Base-by-base conservation (phyloP, 2,888 invertebrate genomes). In the Tryphoninae sp. region DNA sequence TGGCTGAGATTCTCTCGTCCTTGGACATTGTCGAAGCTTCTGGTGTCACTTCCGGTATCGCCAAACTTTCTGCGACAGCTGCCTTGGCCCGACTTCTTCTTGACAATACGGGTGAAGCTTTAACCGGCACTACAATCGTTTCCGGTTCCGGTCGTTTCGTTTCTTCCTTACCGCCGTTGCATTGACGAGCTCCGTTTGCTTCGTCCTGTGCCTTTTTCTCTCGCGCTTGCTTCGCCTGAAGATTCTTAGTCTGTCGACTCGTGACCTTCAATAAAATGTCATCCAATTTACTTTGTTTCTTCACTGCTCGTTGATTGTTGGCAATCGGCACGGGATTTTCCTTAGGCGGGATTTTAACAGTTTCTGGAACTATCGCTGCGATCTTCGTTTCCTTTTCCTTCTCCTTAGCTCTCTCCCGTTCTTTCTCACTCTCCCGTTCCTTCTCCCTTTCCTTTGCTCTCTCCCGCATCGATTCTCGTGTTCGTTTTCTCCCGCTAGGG, bases 251-350 rank as follows among this genome's bases (percentile, higher is more conserved):
- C 71, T 91, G 91, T 7, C 89, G 86, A 64, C 85, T 91, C n/a
- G 91, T 90, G 0, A 92, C 91, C 73, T 92, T 92, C 78, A 89
- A 74, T 49, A 92, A 74, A 79, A 92, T 90, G 9, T 92, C 91
- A 55, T 92, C 92, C 0, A 92, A 84, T 76, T 91, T 92, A 59
- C 89, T 91, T 51, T 91, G 91, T 33, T 89, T 90, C 71, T 91
- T 92, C 1, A 87, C 69, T 0, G 88, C 86, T 45, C 87, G 89
- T 1, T 84, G 87, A 3, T 81, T 53, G 6, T 74, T 79, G 9
- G 85, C 16, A 0, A 64, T 51, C 11, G 83, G 40, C 9, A 81
- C 23, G 0, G 84, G 73, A 1, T 68, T 45, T n/a, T 82, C 81
- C 33, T 87, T 89, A 0, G 86, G 79, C 1, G 86, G 84, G 11